Base-by-base conservation (phyloP, 2,888 invertebrate genomes). In the Zygothrica quintamaculata region DNA sequence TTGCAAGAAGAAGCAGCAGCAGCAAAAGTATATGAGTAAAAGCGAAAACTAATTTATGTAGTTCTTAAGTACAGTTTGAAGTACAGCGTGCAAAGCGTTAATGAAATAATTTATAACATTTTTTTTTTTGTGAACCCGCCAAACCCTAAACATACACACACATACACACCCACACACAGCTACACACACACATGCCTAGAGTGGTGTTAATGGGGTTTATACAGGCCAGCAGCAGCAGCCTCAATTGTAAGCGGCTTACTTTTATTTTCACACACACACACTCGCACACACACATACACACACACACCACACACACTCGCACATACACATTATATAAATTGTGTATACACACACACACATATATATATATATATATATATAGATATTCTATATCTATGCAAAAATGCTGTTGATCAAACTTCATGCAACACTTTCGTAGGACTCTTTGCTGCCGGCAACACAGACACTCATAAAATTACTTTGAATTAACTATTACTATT, bases 11-110 rank as follows among this genome's bases (percentile, higher is more conserved):
- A 68, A 18, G 39, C 36, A 65, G 46, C n/a, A n/a, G n/a, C n/a
- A n/a, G 71, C 31, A 65, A 65, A 59, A 65, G 34, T 55, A 60
- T 29, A 37, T 18, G n/a, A 4, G 36, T n/a, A 39, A 50, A 40
- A 3, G 29, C 51, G 55, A 71, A 61, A 77, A 72, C 31, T 85
- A 87, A 88, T 84, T 77, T 88, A 87, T 86, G 79, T 87, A 88
- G 84, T 51, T 72, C 55, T 73, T 88, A 84, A 79, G 80, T 77
- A 77, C 65, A n/a, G n/a, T n/a, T n/a, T n/a, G n/a, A n/a, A n/a
- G n/a, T n/a, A n/a, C n/a, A n/a, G n/a, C 79, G 64, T 77, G 31
- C 51, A 53, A 60, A 42, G 42, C 65, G n/a, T n/a, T 8, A 65
- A 66, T 25, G 60, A 50, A 75, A 75, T 74, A 40, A 62, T 69